These are phyloP conservation scores for Yponomeuta evonymella DNA, from an alignment of 2,888 invertebrate genomes.

Conservation along the genomic window DNA sequence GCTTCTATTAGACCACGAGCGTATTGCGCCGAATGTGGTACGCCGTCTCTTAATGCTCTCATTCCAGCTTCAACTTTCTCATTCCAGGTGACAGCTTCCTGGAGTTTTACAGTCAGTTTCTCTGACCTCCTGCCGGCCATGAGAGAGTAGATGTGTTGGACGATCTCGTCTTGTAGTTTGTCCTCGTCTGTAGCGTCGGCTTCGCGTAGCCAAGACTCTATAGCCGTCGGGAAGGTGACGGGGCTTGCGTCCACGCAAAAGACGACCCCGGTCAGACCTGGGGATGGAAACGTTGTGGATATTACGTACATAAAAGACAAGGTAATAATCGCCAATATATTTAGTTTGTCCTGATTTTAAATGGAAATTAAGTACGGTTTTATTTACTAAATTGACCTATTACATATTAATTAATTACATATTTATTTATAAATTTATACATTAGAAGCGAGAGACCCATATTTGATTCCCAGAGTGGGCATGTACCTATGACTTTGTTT, in stretches of 20 bases:
- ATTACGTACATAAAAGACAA: not conserved
- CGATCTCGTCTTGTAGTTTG: conserved; percentile 13
- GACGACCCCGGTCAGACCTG: conserved; percentile 19
- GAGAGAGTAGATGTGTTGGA: conserved; percentile 16
- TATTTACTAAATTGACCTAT: no score
- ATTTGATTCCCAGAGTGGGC: no score
- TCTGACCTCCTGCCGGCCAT: conserved; percentile 10
- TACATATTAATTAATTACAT: no score
- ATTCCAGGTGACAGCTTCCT: conserved; percentile 12
- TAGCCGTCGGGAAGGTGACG: conserved; percentile 10
- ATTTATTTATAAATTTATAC: no score
- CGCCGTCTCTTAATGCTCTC: conserved; percentile 15
- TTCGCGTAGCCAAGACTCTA: conserved; percentile 5
- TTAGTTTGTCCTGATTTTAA: not conserved
- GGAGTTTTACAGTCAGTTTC: conserved; percentile 15
- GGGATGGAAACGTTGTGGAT: not conserved
- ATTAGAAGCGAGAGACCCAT: no score
- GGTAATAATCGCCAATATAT: not conserved
- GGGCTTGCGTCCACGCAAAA: conserved; percentile 22
- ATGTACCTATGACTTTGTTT: no score
- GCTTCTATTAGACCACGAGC: conserved; percentile 17
- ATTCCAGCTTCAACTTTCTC: conserved; percentile 14
- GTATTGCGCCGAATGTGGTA: conserved; percentile 20
- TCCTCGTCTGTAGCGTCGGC: not conserved
- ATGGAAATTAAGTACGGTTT: no score